phyloP scores from a whole-genome alignment of 2,797 vertebrate species.

The Betta splendens region DNA sequence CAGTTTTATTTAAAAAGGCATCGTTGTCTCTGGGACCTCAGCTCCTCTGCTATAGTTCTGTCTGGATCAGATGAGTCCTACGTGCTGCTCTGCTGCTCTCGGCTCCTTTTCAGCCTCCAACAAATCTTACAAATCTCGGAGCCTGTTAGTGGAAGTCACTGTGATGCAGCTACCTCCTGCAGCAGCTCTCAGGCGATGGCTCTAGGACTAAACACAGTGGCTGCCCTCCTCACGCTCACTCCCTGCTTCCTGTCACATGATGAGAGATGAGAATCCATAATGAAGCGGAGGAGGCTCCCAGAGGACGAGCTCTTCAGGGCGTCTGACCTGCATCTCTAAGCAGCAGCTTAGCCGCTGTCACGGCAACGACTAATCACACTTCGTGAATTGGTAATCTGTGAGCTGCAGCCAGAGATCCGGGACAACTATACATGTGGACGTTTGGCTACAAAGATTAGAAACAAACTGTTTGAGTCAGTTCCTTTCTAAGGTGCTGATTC shows the following conservation, averaged over 20 bases:
- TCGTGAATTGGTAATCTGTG: constrained; percentile 38
- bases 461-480: no score
- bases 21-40: no score
- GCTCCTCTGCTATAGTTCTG: no score
- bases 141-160: constrained; percentile 8
- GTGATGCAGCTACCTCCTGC: constrained; percentile 8
- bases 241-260: constrained; percentile 36
- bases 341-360: constrained; percentile 16
- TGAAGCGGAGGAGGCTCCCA: constrained; percentile 31
- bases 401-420: not conserved
- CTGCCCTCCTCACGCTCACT: constrained; percentile 9
- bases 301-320: constrained; percentile 28
- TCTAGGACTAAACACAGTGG: constrained; percentile 22
- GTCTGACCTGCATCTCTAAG: constrained; percentile 39
- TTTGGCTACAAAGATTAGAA: no score
- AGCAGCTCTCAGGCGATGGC: constrained; percentile 19
- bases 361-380: constrained; percentile 12
- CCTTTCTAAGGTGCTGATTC: no score
- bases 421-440: no score
- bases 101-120: constrained; percentile 8
- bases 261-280: constrained; percentile 49
- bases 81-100: no score
- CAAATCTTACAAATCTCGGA: constrained; percentile 18
- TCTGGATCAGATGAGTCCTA: no score
- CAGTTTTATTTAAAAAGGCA: no score